These are phyloP conservation scores for cat (Felis catus) DNA, from an alignment of 2,113 vertebrate genomes.

Conservation along the genomic window DNA sequence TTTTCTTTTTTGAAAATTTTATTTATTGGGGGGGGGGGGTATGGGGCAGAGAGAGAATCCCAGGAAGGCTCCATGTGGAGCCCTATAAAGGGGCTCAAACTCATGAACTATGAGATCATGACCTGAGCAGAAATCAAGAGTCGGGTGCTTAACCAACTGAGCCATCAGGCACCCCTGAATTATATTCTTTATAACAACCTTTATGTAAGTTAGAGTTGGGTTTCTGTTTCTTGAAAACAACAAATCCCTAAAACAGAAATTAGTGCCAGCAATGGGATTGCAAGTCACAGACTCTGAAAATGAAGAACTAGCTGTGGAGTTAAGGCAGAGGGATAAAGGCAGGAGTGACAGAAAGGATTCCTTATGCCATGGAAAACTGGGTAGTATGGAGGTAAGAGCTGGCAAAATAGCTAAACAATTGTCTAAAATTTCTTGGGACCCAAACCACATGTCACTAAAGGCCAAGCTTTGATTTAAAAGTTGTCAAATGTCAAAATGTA, in stretches of 20 bases:
- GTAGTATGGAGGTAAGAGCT: neutral
- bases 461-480: neutral
- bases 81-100: too few relatives aligned
- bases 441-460: neutral
- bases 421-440: neutral
- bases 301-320: neutral
- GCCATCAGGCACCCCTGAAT: neutral
- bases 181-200: neutral
- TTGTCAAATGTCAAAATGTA: neutral
- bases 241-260: conserved; percentile 13
- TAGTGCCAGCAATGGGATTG: neutral
- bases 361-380: neutral
- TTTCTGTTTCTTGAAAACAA: conserved; percentile 7
- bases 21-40: too few relatives aligned
- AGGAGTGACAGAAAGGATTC: neutral
- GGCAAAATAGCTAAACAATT: neutral
- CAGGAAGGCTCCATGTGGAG: too few relatives aligned
- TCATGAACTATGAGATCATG: too few relatives aligned
- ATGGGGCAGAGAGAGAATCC: too few relatives aligned
- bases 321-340: neutral
- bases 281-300: neutral
- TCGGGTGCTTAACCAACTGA: too few relatives aligned
- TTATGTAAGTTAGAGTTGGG: neutral
- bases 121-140: too few relatives aligned
- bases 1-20: too few relatives aligned